Evolutionary conservation across 2,888 invertebrate genomes (phyloP), one percentile per base, ranked within the genome.

Genomic region (Podabrus alpinus): DNA sequence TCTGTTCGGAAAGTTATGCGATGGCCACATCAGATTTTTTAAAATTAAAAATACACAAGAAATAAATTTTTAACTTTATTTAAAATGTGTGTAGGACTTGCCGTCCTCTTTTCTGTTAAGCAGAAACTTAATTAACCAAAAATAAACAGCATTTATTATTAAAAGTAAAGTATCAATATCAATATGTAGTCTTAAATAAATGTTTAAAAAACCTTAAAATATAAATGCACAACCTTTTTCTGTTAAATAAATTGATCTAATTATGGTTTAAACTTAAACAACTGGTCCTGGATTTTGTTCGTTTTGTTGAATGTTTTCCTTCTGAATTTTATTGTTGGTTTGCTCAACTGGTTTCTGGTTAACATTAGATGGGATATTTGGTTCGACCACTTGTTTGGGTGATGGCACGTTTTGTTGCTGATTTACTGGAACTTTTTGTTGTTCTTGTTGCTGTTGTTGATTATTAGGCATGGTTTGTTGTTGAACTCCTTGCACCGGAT

Each of bases 381-480:
- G 29, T 29, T 29, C 29, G 4, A 13, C 13, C 13, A 13, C 11
- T 29, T 13, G 29, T 29, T 29, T 29, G 3, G 29, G 29, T 64
- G 61, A 10, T 15, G 13, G 60, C 10, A 9, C n/a, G 5, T 29
- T 25, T 15, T 24, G 82, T 69, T 82, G 83, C 29, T 79, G 80
- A 16, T 67, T 21, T 9, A 15, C n/a, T 29, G 69, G 82, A 71
- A 75, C 80, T 69, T 75, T 80, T 21, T 73, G 81, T 59, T 82
- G 84, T 21, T 73, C 81, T 59, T 82, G 84, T 61, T 82, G 84
- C 66, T 82, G 81, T 59, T 80, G 80, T 64, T 80, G 80, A 69
- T 82, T 73, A n/a, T 60, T 13, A 79, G 80, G 7, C 77, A 64
- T 5, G 10, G 62, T n/a, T n/a, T 64, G 17, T n/a, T 17, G 62